Percentiles rank a stretch among this genome's conserved stretches.
Conservation (phyloP, 2,888 invertebrate species). For the Apotomis capreana region DNA sequence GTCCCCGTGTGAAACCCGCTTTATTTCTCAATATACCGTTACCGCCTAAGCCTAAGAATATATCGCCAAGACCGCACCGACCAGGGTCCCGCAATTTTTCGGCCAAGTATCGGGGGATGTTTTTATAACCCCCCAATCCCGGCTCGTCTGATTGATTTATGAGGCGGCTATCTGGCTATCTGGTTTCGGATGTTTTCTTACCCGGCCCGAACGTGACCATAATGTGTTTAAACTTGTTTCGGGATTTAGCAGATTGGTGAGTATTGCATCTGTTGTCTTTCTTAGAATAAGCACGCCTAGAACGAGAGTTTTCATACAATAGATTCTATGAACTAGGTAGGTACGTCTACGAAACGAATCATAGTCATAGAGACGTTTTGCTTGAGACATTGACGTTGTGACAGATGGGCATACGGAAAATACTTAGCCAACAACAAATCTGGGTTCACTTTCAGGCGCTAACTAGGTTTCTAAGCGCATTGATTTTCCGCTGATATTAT, state of each 20-base stretch:
- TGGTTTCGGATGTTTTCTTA: slow-evolving; percentile 60
- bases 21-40: not conserved
- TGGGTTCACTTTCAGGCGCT: too few relatives aligned
- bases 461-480: too few relatives aligned
- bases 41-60: slow-evolving; percentile 20
- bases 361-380: too few relatives aligned
- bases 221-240: slow-evolving; percentile 39
- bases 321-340: too few relatives aligned
- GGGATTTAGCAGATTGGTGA: slow-evolving; percentile 21
- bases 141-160: slow-evolving; percentile 64
- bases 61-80: slow-evolving; percentile 22
- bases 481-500: too few relatives aligned
- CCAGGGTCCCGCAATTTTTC: slow-evolving; percentile 56
- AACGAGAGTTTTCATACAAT: too few relatives aligned
- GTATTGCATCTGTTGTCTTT: not conserved
- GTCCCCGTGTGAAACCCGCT: too few relatives aligned
- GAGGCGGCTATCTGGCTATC: slow-evolving; percentile 52
- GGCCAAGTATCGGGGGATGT: slow-evolving; percentile 51
- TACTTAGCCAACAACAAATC: too few relatives aligned
- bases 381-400: too few relatives aligned
- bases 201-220: slow-evolving; percentile 38
- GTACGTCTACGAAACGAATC: too few relatives aligned
- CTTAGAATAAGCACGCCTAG: too few relatives aligned
- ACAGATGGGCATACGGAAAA: too few relatives aligned
- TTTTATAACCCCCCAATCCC: slow-evolving; percentile 58